Base-by-base conservation (phyloP, 2,888 invertebrate species). In the Crematogaster levior region DNA sequence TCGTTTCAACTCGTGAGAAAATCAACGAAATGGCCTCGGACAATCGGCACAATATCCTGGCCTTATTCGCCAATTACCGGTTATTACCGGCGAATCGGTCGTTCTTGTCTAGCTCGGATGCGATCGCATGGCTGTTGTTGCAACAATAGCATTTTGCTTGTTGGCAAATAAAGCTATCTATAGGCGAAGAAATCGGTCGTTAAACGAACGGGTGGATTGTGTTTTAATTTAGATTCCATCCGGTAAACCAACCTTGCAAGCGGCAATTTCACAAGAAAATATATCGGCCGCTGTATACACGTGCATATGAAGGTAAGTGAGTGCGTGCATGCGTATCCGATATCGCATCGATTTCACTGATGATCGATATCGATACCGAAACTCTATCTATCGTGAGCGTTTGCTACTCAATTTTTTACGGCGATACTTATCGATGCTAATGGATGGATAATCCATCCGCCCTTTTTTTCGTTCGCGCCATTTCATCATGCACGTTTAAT, bases 401-500 rank as follows among this genome's bases (percentile, higher is more conserved):
- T 53, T 43, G 40, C 34, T 24, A 46, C 58, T 82, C 53, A 63
- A 82, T 83, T 84, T 85, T 83, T 66, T 63, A 81, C 70, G 56
- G 83, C 43, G 61, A 77, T 82, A 80, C 74, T 81, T 84, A 58
- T 58, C 72, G 37, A 58, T 73, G 68, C 82, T 88, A 88, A 88
- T 88, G 89, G 87, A 77, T 53, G 73, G 84, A 83, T 88, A 89
- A 89, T 85, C 88, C 66, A 61, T 34, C 51, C 6, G 68, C 53
- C 12, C n/a, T 21, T 70, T 37, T 58, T 56, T 63, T 60, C 43
- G 27, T 70, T 37, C 53, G 21, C 30, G 43, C 37, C 43, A 12
- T 37, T 60, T 30, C 40, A 51, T 56, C 70, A 37, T 53, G 37
- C 40, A 53, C 82, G 61, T 77, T 86, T 73, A 68, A 82, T 82